These are phyloP conservation scores for Drosophila greeni DNA, from an alignment of 2,888 invertebrate species.

Conservation along the genomic window DNA sequence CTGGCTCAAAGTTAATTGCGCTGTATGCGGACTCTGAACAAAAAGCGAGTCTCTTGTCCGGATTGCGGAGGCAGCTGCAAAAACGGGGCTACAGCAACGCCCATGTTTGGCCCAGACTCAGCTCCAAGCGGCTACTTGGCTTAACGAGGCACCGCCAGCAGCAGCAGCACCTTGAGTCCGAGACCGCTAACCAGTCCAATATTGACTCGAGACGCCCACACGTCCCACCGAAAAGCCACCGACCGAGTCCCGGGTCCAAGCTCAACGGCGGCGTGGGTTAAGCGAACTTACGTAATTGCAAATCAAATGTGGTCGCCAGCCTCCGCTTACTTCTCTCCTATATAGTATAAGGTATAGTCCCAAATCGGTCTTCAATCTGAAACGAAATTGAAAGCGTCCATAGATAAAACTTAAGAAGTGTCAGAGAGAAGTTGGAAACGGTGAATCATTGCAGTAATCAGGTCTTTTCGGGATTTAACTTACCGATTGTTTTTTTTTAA, in stretches of 20 bases:
- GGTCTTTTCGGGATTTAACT: background rate
- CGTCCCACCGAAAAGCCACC: slow-evolving; percentile 19
- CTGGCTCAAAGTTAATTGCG: slow-evolving; percentile 41
- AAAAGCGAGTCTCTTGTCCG: slow-evolving; percentile 60
- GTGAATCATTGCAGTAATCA: slow-evolving; percentile 1
- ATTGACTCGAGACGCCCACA: slow-evolving; percentile 34
- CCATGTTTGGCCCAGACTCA: slow-evolving; percentile 36
- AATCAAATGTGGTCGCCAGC: slow-evolving; percentile 21
- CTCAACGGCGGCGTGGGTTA: slow-evolving; percentile 27
- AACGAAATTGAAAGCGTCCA: slow-evolving; percentile 16
- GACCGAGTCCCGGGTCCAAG: slow-evolving; percentile 11
- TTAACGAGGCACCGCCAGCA: slow-evolving; percentile 25
- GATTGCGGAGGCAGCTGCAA: slow-evolving; percentile 33
- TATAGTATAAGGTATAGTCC: slow-evolving; percentile 1
- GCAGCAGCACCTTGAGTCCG: slow-evolving; percentile 28
- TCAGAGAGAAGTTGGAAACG: slow-evolving; percentile 1
- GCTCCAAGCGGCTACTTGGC: slow-evolving; percentile 36
- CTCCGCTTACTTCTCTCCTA: background rate
- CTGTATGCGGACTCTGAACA: slow-evolving; percentile 13
- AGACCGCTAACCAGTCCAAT: slow-evolving; percentile 30
- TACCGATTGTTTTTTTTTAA: background rate
- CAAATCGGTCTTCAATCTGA: slow-evolving; percentile 7
- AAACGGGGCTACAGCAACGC: slow-evolving; percentile 22
- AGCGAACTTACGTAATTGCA: slow-evolving; percentile 41
- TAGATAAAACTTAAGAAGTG: slow-evolving; percentile 5